Evolutionary conservation across 1,140 invertebrate species (phyloP), one percentile per base, ranked within the genome.

Genomic region (Stratiolaelaps scimitus): DNA sequence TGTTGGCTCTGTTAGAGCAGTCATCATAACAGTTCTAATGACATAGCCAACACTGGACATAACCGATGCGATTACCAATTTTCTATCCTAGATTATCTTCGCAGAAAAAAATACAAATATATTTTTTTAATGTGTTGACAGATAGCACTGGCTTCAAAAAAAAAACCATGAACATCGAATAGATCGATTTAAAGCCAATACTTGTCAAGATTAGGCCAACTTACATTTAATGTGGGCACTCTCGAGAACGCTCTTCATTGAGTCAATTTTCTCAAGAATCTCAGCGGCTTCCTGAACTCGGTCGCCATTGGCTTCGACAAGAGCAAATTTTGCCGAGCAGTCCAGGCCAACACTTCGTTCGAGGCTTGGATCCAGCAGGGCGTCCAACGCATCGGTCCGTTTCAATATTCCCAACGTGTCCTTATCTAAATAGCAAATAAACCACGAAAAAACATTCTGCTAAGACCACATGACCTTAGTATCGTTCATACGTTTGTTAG

Each of bases 161-260:
- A n/a, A n/a, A n/a, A n/a, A n/a, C n/a, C n/a, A n/a, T n/a, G n/a
- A n/a, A n/a, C n/a, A n/a, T n/a, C n/a, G n/a, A n/a, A n/a, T n/a
- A n/a, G n/a, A n/a, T n/a, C n/a, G n/a, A n/a, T n/a, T n/a, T n/a
- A n/a, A n/a, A n/a, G n/a, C n/a, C n/a, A 40, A 40, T 40, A 40
- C 10, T 48, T 48, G 23, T 26, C 15, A 20, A n/a, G n/a, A 34
- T n/a, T 29, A 60, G 28, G 2, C 53, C 1, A 60, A 60, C 20
- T 26, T 60, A 60, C 53, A 29, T 23, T 60, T 60, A 17, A 60
- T 60, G 53, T 60, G 53, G 15, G 53, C 53, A 23, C 53, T 60
- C 20, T 60, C 53, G 53, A 60, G 53, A 34, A 60, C 53, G 6
- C 34, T 60, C 53, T 23, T 26, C 26, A 34, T 29, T 17, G 26